Conservation (phyloP, 2,797 vertebrate genomes). For the Telmatherina bonti region DNA sequence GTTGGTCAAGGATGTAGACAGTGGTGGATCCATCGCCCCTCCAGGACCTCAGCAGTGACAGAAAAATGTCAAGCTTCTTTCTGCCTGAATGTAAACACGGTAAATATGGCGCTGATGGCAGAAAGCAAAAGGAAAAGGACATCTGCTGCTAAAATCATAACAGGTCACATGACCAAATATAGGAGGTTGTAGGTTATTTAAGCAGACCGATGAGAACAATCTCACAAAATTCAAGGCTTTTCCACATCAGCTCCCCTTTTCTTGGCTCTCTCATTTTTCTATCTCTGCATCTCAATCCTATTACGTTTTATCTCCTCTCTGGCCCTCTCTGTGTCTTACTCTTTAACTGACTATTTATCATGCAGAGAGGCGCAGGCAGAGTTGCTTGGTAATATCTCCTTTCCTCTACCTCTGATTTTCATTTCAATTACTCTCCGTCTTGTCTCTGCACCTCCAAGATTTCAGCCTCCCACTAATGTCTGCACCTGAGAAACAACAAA, state of each 20-base stretch:
- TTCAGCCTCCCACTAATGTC: conserved; percentile 37
- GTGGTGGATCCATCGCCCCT: conserved; percentile 12
- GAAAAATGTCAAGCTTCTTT: conserved; percentile 10
- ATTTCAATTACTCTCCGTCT: conserved; percentile 38
- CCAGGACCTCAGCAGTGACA: not conserved
- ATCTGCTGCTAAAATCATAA: not conserved
- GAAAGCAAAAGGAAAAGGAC: not conserved
- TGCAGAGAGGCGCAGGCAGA: conserved; percentile 34
- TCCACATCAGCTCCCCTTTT: conserved; percentile 3
- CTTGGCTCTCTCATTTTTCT: conserved; percentile 33
- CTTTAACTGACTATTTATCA: conserved; percentile 52
- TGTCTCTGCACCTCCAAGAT: conserved; percentile 11
- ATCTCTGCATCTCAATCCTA: conserved; percentile 35
- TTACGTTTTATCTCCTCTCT: conserved; percentile 39
- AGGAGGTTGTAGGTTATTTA: not conserved
- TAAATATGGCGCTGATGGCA: not conserved
- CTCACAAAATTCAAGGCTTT: conserved; percentile 18
- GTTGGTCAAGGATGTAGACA: conserved; percentile 16
- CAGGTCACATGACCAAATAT: conserved; percentile 3
- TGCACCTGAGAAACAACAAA: conserved; percentile 56
- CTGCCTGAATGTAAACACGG: conserved; percentile 15
- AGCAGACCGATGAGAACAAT: conserved; percentile 1
- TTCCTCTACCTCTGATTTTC: conserved; percentile 42
- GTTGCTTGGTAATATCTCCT: conserved; percentile 32
- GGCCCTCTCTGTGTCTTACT: not conserved